Conservation (phyloP, 2,113 vertebrate genomes). For the Athene noctua region DNA sequence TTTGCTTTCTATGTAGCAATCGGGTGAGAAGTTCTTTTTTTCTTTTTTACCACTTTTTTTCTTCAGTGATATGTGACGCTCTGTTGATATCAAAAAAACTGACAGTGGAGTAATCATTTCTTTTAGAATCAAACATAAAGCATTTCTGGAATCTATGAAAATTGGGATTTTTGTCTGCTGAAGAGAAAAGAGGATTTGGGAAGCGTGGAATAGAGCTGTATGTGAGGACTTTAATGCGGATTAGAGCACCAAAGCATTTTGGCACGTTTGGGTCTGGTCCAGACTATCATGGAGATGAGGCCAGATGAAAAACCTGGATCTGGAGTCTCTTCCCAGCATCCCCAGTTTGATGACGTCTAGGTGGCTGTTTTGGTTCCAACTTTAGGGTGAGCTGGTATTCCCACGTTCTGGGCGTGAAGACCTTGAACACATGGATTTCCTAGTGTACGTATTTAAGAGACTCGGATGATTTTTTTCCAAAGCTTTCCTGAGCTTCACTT, state of each 20-base stretch:
- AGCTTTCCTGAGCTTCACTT: background rate
- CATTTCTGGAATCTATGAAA: background rate
- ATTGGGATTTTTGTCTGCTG: background rate
- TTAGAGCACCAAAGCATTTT: background rate
- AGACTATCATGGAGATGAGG: background rate
- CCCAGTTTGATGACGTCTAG: background rate
- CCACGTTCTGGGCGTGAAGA: background rate
- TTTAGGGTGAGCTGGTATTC: background rate
- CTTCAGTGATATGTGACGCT: background rate
- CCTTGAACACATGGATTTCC: background rate
- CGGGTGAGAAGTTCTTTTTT: background rate
- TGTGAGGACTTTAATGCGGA: background rate
- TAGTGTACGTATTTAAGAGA: background rate
- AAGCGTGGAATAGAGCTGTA: background rate
- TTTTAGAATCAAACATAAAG: background rate
- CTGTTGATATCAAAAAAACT: background rate
- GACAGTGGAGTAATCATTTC: background rate
- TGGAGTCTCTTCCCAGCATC: background rate
- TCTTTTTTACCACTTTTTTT: too few species aligned
- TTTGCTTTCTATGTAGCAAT: rapidly evolving
- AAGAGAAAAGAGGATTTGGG: constrained; percentile 22
- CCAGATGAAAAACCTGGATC: background rate
- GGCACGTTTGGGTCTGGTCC: background rate
- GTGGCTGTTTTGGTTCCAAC: background rate
- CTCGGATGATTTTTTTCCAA: background rate